Conservation (phyloP, 2,888 invertebrate genomes). For the Drosophila histrio region DNA sequence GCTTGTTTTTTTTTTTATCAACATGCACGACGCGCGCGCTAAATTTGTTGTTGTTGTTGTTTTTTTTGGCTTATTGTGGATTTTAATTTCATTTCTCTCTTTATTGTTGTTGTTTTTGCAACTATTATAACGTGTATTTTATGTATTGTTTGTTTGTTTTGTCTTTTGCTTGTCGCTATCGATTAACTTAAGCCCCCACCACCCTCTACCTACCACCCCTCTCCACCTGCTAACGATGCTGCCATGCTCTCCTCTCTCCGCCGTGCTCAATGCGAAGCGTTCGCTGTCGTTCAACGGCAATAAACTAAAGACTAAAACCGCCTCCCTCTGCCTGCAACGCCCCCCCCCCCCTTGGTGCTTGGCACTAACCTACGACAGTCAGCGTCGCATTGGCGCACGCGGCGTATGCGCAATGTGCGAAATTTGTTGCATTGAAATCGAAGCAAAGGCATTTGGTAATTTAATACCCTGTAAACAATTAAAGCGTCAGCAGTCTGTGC, state of each 20-base stretch:
- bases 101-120: slow-evolving; percentile 3
- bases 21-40: slow-evolving; percentile 50
- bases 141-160: slow-evolving; percentile 45
- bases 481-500: neutral
- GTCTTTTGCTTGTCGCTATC: slow-evolving; percentile 52
- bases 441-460: neutral
- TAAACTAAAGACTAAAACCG: too few relatives aligned
- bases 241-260: too few relatives aligned
- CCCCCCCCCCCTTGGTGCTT: slow-evolving; percentile 6
- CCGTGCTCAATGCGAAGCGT: slow-evolving; percentile 52
- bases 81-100: slow-evolving; percentile 46
- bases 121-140: slow-evolving; percentile 44
- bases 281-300: slow-evolving; percentile 17
- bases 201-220: neutral
- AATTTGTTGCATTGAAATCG: slow-evolving; percentile 20
- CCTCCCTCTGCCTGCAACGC: neutral
- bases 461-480: slow-evolving; percentile 23
- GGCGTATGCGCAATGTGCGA: slow-evolving; percentile 52
- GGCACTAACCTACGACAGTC: slow-evolving; percentile 60
- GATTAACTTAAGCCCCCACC: slow-evolving; percentile 28
- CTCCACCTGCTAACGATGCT: neutral
- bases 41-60: slow-evolving; percentile 52
- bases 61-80: slow-evolving; percentile 57
- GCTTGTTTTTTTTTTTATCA: slow-evolving; percentile 49
- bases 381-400: slow-evolving; percentile 44